Evolutionary conservation across 2,888 invertebrate species (phyloP).

Genomic region (Troides oblongomaculatus): DNA sequence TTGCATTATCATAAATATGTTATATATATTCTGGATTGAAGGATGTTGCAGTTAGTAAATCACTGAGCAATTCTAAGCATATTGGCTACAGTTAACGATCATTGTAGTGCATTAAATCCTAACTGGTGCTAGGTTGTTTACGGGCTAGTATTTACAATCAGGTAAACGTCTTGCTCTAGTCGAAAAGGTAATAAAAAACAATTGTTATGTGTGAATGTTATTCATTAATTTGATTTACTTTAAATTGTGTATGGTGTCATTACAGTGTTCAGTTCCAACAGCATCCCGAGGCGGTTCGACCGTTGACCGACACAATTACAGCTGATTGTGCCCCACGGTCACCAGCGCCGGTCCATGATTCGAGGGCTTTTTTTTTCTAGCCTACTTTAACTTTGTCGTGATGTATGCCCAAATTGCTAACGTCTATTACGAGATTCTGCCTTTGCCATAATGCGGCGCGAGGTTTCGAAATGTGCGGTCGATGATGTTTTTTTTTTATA

Average conservation of each 20-base stretch:
- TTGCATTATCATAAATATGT: no score
- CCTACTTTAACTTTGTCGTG: conserved; percentile 42
- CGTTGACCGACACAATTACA: conserved; percentile 65
- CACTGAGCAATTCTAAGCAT: no score
- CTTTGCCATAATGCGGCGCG: conserved; percentile 39
- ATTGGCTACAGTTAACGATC: no score
- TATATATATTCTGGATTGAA: no score
- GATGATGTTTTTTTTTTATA: conserved; percentile 11
- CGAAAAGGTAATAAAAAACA: neutral
- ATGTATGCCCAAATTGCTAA: conserved; percentile 54
- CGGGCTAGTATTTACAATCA: no score
- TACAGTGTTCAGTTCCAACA: conserved; percentile 61
- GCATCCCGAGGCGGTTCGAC: conserved; percentile 57
- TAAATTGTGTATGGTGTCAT: conserved; percentile 37
- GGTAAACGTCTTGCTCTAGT: no score
- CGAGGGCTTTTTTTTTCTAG: conserved; percentile 34
- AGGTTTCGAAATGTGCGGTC: conserved; percentile 35
- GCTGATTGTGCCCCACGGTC: conserved; percentile 66
- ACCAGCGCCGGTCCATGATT: conserved; percentile 40
- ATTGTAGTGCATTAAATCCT: no score
- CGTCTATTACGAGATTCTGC: conserved; percentile 41
- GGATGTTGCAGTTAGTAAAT: no score
- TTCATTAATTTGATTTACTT: conserved; percentile 9
- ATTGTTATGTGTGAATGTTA: neutral
- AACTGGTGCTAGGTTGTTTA: no score